Conservation (phyloP, 2,113 vertebrate species). For the Ictalurus punctatus region DNA sequence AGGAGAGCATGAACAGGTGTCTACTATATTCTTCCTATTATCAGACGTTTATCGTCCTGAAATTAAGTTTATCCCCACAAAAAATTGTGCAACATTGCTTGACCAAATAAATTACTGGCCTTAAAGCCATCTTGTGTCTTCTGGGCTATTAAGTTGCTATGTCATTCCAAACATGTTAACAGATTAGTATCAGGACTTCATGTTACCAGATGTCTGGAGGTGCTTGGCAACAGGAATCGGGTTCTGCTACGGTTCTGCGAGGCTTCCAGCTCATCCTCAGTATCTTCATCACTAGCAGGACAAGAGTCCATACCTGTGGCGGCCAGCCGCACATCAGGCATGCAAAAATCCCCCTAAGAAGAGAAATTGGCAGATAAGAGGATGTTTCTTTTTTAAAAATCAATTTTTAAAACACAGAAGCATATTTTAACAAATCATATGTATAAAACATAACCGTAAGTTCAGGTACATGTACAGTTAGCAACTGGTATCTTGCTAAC, state of each 20-base stretch:
- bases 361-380: neutral
- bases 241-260: slow-evolving; percentile 60
- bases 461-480: neutral
- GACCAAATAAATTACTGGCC: neutral
- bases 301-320: slow-evolving; percentile 80
- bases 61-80: neutral
- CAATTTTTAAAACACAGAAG: neutral
- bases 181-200: neutral
- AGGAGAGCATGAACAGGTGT: neutral
- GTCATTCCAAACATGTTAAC: neutral
- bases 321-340: slow-evolving; percentile 68
- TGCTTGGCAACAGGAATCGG: slow-evolving; percentile 63
- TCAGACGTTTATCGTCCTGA: neutral
- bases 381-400: neutral
- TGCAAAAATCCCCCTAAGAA: slow-evolving; percentile 71
- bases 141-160: neutral
- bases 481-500: no score
- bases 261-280: slow-evolving; percentile 73
- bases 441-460: neutral
- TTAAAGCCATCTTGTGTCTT: neutral
- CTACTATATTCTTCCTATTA: neutral
- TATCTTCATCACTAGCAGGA: slow-evolving; percentile 79
- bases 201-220: slow-evolving; percentile 71
- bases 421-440: neutral
- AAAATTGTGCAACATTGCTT: neutral